Percentiles rank a stretch among this genome's conserved stretches.
Conservation (phyloP, 2,797 vertebrate species). For the Clarias laeviceps region DNA sequence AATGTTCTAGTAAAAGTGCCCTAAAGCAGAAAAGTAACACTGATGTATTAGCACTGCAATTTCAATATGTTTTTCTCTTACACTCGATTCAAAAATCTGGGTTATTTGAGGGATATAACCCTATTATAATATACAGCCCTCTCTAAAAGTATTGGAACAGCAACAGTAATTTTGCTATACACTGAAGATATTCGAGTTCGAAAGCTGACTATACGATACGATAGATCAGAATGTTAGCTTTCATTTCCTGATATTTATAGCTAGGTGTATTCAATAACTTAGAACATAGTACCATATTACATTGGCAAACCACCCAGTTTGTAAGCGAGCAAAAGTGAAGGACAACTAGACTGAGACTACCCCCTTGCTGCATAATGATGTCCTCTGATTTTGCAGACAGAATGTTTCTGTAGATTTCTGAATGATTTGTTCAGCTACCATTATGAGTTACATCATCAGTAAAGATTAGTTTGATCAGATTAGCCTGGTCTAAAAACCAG, state of each 20-base stretch:
- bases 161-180: background rate
- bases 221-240: background rate
- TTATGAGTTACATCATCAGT: background rate
- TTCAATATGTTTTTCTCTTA: background rate
- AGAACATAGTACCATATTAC: background rate
- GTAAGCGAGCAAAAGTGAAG: background rate
- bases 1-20: background rate
- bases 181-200: background rate
- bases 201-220: background rate
- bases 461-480: background rate
- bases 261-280: background rate
- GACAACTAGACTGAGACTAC: too few species aligned
- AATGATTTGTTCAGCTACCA: background rate
- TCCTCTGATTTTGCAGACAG: background rate
- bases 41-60: background rate
- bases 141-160: background rate
- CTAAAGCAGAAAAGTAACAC: background rate
- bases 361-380: background rate
- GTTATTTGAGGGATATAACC: background rate
- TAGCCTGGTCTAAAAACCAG: background rate
- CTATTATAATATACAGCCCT: background rate
- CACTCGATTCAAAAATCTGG: background rate
- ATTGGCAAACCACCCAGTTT: background rate
- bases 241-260: background rate
- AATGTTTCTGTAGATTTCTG: background rate